Evolutionary conservation across 1,140 invertebrate genomes (phyloP).

Genomic region (Parasteatoda tepidariorum): DNA sequence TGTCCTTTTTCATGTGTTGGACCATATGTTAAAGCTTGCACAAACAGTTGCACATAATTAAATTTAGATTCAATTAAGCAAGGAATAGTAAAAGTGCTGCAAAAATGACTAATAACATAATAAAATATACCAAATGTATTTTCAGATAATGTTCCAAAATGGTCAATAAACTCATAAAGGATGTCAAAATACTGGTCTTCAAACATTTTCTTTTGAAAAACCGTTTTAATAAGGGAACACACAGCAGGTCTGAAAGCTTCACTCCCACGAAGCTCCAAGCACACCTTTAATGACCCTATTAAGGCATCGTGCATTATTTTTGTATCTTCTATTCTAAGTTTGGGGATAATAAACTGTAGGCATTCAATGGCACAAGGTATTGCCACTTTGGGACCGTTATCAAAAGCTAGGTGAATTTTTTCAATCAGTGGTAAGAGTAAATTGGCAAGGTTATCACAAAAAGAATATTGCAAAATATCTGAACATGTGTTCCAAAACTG

Average conservation of each 20-base stretch:
- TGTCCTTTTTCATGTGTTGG: constrained; percentile 63
- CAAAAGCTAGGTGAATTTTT: not conserved
- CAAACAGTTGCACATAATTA: not conserved
- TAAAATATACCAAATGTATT: constrained; percentile 37
- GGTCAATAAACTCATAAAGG: constrained; percentile 14
- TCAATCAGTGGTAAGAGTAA: not conserved
- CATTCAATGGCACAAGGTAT: not conserved
- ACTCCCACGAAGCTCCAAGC: constrained; percentile 36
- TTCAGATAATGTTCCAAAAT: constrained; percentile 18
- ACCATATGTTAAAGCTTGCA: constrained; percentile 50
- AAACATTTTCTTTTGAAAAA: constrained; percentile 38
- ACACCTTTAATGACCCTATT: not conserved
- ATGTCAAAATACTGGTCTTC: not conserved
- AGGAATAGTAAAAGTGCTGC: not conserved
- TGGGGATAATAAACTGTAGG: not conserved
- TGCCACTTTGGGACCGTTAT: constrained; percentile 17
- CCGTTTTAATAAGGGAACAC: constrained; percentile 4
- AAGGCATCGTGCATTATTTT: not conserved
- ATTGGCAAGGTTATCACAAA: not conserved
- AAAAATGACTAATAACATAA: constrained; percentile 21
- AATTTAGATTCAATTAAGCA: constrained; percentile 12
- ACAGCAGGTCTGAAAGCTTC: constrained; percentile 24
- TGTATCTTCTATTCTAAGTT: not conserved
- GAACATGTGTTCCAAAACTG: constrained; percentile 21
- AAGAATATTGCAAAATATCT: not conserved